These are phyloP conservation scores for Campoletis sonorensis DNA, from an alignment of 1,140 invertebrate genomes.

Conservation along the genomic window DNA sequence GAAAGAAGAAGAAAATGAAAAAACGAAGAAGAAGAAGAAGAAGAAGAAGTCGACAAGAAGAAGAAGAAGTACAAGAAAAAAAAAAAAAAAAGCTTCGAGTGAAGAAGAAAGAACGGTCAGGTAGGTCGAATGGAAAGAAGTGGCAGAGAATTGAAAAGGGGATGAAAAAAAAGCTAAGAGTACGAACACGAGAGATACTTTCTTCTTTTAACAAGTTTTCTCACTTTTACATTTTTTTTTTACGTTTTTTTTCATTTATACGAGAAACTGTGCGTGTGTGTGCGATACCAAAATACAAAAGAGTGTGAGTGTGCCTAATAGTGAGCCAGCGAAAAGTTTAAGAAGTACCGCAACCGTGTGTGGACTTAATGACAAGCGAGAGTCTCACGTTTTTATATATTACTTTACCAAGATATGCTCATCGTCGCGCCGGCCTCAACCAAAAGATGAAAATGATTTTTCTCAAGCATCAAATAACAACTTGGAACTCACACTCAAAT, in stretches of 20 bases:
- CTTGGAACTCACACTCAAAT: no score
- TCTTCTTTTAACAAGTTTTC: constrained; percentile 14
- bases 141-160: constrained; percentile 22
- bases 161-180: constrained; percentile 24
- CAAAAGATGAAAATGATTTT: constrained; percentile 2
- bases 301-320: constrained; percentile 5
- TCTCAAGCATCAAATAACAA: background rate
- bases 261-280: background rate
- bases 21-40: constrained; percentile 37
- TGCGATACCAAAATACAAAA: constrained; percentile 6
- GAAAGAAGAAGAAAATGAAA: constrained; percentile 30
- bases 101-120: constrained; percentile 19
- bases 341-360: background rate
- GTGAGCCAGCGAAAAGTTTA: constrained; percentile 1
- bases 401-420: background rate
- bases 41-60: constrained; percentile 12
- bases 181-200: constrained; percentile 32
- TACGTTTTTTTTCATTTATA: no score
- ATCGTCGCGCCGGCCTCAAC: background rate
- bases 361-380: constrained; percentile 30
- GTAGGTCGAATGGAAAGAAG: constrained; percentile 44
- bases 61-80: constrained; percentile 46
- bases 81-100: constrained; percentile 9
- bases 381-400: constrained; percentile 2
- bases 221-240: constrained; percentile 6